phyloP scores from a whole-genome alignment of 1,140 invertebrate genomes.

The Amphibalanus amphitrite region DNA sequence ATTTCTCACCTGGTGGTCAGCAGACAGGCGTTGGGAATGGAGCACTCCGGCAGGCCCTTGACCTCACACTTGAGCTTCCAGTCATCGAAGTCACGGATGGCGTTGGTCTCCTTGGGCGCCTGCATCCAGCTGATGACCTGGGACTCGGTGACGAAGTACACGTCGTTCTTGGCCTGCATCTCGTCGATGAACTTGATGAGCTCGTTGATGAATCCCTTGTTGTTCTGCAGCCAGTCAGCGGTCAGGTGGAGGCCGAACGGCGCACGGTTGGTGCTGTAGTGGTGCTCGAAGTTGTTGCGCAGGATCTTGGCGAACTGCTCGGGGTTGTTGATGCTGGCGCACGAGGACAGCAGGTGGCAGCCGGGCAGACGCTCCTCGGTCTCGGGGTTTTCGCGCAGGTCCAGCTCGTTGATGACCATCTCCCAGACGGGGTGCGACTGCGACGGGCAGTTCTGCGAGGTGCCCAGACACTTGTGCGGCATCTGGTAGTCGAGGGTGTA shows the following conservation, averaged over 20 bases:
- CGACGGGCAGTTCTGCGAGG: slow-evolving; percentile 77
- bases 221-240: slow-evolving; percentile 75
- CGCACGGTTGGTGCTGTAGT: slow-evolving; percentile 78
- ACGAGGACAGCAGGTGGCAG: slow-evolving; percentile 85
- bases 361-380: slow-evolving; percentile 74
- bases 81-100: slow-evolving; percentile 72
- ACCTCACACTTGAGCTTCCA: slow-evolving; percentile 94
- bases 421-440: slow-evolving; percentile 83
- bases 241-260: slow-evolving; percentile 90
- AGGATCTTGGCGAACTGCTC: slow-evolving; percentile 40
- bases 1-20: slow-evolving; percentile 53
- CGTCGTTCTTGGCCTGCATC: slow-evolving; percentile 66
- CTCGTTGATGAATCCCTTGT: slow-evolving; percentile 33
- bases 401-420: slow-evolving; percentile 88
- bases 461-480: slow-evolving; percentile 86
- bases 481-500: slow-evolving; percentile 89
- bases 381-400: slow-evolving; percentile 73
- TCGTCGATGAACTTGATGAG: slow-evolving; percentile 79
- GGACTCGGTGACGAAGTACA: slow-evolving; percentile 83
- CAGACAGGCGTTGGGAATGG: slow-evolving; percentile 73
- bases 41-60: slow-evolving; percentile 81
- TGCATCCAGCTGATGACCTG: slow-evolving; percentile 98
- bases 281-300: slow-evolving; percentile 84
- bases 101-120: slow-evolving; percentile 72
- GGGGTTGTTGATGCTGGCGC: slow-evolving; percentile 73